Evolutionary conservation across 2,797 vertebrate genomes (phyloP).

Genomic region (Gephyroberyx darwinii): DNA sequence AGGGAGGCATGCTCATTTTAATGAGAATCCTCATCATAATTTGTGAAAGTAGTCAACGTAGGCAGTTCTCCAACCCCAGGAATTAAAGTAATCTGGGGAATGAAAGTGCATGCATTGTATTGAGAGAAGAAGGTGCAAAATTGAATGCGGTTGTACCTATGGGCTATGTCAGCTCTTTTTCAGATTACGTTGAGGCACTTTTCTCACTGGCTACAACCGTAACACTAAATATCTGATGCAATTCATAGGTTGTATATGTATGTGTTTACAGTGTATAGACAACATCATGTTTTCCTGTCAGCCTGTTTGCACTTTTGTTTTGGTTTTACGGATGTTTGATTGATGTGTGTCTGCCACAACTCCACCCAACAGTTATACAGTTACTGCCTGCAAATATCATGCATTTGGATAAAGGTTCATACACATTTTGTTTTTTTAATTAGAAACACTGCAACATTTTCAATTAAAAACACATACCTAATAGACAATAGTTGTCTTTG

Average conservation of each 20-base stretch:
- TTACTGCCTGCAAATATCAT: no score
- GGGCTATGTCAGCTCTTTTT: background rate
- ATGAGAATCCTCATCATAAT: background rate
- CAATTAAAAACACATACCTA: background rate
- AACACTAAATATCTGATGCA: background rate
- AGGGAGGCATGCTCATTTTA: background rate
- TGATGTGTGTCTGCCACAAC: background rate
- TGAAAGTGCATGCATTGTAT: background rate
- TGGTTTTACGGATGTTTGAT: constrained; percentile 16
- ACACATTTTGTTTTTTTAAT: background rate
- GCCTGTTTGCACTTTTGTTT: constrained; percentile 25
- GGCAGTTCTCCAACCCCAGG: background rate
- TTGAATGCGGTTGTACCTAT: no score
- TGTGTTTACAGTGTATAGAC: constrained; percentile 16
- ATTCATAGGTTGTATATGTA: background rate
- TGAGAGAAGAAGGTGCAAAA: background rate
- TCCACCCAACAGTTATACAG: constrained; percentile 7
- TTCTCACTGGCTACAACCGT: background rate
- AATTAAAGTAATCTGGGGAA: no score
- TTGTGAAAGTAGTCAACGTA: background rate
- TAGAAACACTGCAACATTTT: background rate
- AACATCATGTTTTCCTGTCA: constrained; percentile 38
- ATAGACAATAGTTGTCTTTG: constrained; percentile 19
- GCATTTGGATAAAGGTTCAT: no score
- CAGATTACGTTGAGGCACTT: background rate